phyloP scores from a whole-genome alignment of 2,797 vertebrate species.

The Micropoecilia bifurca region DNA sequence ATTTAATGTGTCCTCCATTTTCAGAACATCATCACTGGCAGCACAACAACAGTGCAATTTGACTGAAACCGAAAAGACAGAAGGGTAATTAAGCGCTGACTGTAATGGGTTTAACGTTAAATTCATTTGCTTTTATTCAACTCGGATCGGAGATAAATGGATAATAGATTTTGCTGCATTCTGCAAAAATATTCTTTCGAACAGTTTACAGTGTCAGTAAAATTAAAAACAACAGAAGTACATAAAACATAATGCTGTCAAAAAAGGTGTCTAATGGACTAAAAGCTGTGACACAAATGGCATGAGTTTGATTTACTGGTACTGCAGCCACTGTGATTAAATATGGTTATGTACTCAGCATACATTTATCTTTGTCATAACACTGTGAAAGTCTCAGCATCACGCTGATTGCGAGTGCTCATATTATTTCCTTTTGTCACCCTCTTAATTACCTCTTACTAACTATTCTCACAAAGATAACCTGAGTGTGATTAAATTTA shows the following conservation, averaged over 20 bases:
- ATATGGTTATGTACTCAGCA: constrained; percentile 40
- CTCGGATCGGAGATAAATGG: background rate
- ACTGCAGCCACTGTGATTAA: constrained; percentile 39
- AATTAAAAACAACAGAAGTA: constrained; percentile 11
- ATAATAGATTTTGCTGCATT: background rate
- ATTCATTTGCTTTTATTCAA: constrained; percentile 10
- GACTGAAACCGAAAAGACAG: constrained; percentile 23
- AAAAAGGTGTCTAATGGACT: constrained; percentile 8
- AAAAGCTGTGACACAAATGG: constrained; percentile 6
- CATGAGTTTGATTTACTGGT: constrained; percentile 20
- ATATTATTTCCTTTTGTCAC: constrained; percentile 45
- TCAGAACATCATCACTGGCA: background rate
- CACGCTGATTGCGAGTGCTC: constrained; percentile 31
- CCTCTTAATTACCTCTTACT: constrained; percentile 52
- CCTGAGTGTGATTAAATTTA: constrained; percentile 32
- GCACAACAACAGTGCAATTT: background rate
- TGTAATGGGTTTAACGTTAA: background rate
- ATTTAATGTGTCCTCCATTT: background rate
- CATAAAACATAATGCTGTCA: background rate
- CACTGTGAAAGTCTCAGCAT: constrained; percentile 28
- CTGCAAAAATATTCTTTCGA: background rate
- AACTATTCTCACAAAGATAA: constrained; percentile 45
- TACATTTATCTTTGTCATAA: constrained; percentile 60
- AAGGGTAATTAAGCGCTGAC: constrained; percentile 19
- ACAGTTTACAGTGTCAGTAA: constrained; percentile 3